Conservation (phyloP, 2,797 vertebrate genomes). For the Gallinago nigripennis region DNA sequence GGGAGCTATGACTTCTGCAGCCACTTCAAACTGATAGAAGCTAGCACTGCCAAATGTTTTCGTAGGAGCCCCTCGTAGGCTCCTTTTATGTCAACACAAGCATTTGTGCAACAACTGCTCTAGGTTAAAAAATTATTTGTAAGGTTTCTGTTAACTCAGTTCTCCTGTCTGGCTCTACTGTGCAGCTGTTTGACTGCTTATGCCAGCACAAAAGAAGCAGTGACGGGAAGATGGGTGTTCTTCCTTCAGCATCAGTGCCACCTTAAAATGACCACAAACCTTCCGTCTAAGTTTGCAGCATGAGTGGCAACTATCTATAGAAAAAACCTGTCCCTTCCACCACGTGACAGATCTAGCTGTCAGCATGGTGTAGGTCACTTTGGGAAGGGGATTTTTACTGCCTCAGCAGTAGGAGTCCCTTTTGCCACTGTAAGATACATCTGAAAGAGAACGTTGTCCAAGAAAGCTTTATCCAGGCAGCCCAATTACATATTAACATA, state of each 20-base stretch:
- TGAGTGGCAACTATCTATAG: background rate
- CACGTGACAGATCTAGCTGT: background rate
- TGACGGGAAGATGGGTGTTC: background rate
- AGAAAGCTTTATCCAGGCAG: background rate
- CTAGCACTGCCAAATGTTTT: background rate
- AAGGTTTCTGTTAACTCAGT: background rate
- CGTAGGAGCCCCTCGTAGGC: background rate
- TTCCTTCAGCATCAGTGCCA: background rate
- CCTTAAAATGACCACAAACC: background rate
- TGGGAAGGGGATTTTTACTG: background rate
- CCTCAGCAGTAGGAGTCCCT: background rate
- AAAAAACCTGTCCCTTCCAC: background rate
- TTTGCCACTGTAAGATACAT: background rate
- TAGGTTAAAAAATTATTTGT: background rate
- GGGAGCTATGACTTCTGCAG: background rate
- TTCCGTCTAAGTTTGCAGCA: background rate
- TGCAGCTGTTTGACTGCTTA: background rate
- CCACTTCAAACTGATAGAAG: background rate
- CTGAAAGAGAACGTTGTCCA: background rate
- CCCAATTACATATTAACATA: background rate
- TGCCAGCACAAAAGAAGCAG: background rate
- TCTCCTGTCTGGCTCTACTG: background rate
- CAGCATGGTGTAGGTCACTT: background rate
- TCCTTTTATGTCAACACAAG: background rate
- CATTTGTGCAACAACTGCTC: background rate